These are phyloP conservation scores for Rostratula benghalensis DNA, from an alignment of 2,113 vertebrate genomes.

Conservation along the genomic window DNA sequence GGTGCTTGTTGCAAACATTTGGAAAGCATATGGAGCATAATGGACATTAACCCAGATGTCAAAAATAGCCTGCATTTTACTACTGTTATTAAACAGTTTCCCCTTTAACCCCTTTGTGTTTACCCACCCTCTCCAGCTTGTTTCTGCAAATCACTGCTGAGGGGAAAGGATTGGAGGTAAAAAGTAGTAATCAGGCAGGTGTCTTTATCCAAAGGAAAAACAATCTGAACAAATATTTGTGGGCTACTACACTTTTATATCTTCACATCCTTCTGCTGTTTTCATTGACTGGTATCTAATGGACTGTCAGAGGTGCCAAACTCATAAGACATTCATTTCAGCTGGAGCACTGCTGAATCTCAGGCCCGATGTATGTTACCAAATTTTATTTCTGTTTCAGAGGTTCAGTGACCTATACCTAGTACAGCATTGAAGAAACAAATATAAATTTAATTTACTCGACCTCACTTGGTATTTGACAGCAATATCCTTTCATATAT, in stretches of 20 bases:
- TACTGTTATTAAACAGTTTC: constrained; percentile 86
- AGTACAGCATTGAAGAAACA: constrained; percentile 38
- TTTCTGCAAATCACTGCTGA: constrained; percentile 78
- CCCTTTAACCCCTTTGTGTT: constrained; percentile 82
- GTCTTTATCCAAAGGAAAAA: constrained; percentile 79
- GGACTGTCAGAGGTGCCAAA: constrained; percentile 1
- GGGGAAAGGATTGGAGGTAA: constrained; percentile 67
- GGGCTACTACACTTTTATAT: constrained; percentile 62
- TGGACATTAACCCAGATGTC: constrained; percentile 85
- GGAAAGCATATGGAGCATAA: constrained; percentile 83
- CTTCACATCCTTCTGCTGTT: constrained; percentile 51
- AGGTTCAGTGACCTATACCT: constrained; percentile 23
- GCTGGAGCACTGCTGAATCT: constrained; percentile 7
- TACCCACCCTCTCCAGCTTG: constrained; percentile 75
- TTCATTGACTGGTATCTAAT: constrained; percentile 49
- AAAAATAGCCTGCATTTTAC: constrained; percentile 84
- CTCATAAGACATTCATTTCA: neutral
- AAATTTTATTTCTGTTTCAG: constrained; percentile 26
- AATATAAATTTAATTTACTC: constrained; percentile 55
- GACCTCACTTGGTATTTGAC: constrained; percentile 47
- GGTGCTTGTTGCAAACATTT: constrained; percentile 82
- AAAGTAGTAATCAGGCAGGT: constrained; percentile 76
- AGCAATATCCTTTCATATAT: constrained; percentile 58
- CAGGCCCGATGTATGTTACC: neutral
- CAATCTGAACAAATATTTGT: constrained; percentile 71